A percentile compares a stretch with the other conserved stretches of the same genome.
These are phyloP conservation scores for Drosophila setifemur DNA, from an alignment of 1,140 invertebrate species.

Conservation along the genomic window DNA sequence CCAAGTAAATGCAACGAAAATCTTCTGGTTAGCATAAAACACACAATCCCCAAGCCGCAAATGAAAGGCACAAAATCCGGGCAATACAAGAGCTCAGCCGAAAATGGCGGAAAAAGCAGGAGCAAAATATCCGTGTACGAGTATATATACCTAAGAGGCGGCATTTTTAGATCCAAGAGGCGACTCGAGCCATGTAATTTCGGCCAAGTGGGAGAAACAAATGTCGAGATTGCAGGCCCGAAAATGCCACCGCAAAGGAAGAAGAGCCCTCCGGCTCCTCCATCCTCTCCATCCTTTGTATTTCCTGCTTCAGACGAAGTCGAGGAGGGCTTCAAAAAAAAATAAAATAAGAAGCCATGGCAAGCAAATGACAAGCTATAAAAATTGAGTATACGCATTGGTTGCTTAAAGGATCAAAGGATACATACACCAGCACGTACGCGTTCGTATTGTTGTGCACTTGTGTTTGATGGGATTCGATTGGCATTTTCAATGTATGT, in stretches of 20 bases:
- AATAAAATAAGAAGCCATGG: background rate
- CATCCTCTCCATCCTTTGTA: constrained; percentile 66
- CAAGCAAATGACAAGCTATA: constrained; percentile 76
- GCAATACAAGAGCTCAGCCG: constrained; percentile 38
- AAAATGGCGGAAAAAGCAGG: background rate
- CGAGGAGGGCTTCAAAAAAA: constrained; percentile 9
- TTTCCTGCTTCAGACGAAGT: constrained; percentile 46
- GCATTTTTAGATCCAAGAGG: background rate
- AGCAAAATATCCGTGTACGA: too few relatives aligned
- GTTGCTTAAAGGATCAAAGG: constrained; percentile 69
- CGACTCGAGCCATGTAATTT: constrained; percentile 59
- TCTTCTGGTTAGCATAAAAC: constrained; percentile 60
- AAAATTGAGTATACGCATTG: constrained; percentile 77
- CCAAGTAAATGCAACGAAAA: constrained; percentile 52
- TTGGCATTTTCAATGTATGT: constrained; percentile 52
- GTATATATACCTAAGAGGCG: background rate
- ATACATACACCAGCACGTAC: constrained; percentile 11
- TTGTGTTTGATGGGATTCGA: constrained; percentile 32
- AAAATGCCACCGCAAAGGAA: constrained; percentile 40
- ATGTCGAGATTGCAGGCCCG: constrained; percentile 65
- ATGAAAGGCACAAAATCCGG: constrained; percentile 64
- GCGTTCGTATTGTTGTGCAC: background rate
- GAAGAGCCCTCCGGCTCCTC: constrained; percentile 14
- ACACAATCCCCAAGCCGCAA: constrained; percentile 64
- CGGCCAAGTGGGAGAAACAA: constrained; percentile 68